A percentile compares a stretch with the other conserved stretches of the same genome.
These are phyloP conservation scores for Acrocephalus arundinaceus DNA, from an alignment of 2,113 vertebrate genomes.

Conservation along the genomic window DNA sequence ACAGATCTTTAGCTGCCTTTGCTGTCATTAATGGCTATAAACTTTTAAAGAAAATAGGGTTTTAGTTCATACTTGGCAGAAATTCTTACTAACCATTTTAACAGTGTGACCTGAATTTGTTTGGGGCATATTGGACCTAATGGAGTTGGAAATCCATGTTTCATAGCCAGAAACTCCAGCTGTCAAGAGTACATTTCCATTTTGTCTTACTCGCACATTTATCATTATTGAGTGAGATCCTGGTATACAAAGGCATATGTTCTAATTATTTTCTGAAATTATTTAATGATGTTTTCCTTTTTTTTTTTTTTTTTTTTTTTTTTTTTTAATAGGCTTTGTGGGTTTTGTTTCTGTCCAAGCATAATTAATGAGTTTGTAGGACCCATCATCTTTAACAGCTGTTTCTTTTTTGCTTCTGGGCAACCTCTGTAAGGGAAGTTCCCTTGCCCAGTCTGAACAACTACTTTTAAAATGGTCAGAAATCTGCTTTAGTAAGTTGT, in stretches of 20 bases:
- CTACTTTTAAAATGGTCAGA: not conserved
- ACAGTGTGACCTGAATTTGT: not conserved
- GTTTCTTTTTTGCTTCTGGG: not conserved
- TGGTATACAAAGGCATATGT: not conserved
- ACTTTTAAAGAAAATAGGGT: not conserved
- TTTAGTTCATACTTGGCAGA: not conserved
- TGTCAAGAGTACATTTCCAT: not conserved
- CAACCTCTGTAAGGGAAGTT: not conserved
- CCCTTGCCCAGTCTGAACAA: not conserved
- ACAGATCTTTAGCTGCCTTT: not conserved
- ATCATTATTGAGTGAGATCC: not conserved
- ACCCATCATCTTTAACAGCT: not conserved
- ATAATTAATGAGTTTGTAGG: not conserved
- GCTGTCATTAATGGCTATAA: not conserved
- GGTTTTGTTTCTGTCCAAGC: not conserved
- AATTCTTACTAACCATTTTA: not conserved
- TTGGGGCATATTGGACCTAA: not conserved
- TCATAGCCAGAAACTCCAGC: not conserved
- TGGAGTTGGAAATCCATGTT: not conserved
- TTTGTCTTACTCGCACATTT: not conserved
- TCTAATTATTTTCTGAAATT: not conserved
- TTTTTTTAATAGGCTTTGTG: not conserved
- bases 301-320: not conserved
- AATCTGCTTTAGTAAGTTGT: not conserved
- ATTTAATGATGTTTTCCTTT: not conserved